Conservation (phyloP, 2,797 vertebrate genomes). For the Coluber constrictor region DNA sequence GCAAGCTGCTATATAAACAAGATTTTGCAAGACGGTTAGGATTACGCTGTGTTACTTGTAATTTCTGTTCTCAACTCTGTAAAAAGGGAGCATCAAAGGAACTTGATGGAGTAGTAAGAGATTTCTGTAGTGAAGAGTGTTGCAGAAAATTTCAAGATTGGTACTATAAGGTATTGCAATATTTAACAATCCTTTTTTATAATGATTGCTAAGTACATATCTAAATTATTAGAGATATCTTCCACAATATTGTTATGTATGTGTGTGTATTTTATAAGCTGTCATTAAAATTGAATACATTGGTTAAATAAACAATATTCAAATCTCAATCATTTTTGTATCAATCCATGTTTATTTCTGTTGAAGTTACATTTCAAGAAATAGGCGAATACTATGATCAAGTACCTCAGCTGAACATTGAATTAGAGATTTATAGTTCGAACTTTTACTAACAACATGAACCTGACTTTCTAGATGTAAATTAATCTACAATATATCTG, state of each 20-base stretch:
- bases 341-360: not conserved
- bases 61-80: conserved; percentile 96
- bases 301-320: not conserved
- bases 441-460: not conserved
- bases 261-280: not conserved
- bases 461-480: not conserved
- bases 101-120: conserved; percentile 87
- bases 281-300: not conserved
- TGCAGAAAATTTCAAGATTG: conserved; percentile 95
- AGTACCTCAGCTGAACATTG: not conserved
- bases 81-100: conserved; percentile 89
- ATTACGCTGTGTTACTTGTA: conserved; percentile 96
- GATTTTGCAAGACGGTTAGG: conserved; percentile 93
- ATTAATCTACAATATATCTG: not conserved
- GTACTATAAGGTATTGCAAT: conserved; percentile 89
- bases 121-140: conserved; percentile 94
- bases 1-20: conserved; percentile 97
- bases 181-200: conserved; percentile 35
- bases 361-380: not conserved
- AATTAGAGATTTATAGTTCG: not conserved
- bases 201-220: not conserved
- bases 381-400: not conserved
- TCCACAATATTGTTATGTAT: not conserved
- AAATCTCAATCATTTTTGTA: not conserved
- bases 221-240: not conserved